A percentile compares a stretch with the other conserved stretches of the same genome.
These are phyloP conservation scores for Dendrocopos noguchii DNA, from an alignment of 2,113 vertebrate genomes.

Conservation along the genomic window DNA sequence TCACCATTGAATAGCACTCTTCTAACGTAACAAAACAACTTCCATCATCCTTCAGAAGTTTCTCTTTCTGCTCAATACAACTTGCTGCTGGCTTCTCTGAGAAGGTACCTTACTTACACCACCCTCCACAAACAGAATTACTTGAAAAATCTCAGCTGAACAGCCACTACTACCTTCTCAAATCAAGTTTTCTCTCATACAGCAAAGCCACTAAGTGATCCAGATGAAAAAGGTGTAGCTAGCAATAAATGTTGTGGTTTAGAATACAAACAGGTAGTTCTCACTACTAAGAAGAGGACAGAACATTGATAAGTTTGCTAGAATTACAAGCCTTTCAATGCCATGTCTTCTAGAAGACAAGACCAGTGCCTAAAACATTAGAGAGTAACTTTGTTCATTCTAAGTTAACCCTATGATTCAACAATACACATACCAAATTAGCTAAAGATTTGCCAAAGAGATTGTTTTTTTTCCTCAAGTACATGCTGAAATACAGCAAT, in stretches of 20 bases:
- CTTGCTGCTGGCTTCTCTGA: not conserved
- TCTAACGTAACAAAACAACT: not conserved
- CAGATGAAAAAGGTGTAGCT: not conserved
- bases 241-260: not conserved
- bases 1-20: not conserved
- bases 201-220: not conserved
- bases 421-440: not conserved
- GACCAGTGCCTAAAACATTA: not conserved
- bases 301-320: not conserved
- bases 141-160: not conserved
- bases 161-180: not conserved
- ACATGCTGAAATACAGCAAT: not conserved
- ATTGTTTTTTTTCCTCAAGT: not conserved
- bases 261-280: not conserved
- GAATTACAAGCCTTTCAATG: not conserved
- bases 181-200: not conserved
- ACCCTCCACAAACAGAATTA: not conserved
- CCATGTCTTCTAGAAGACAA: not conserved
- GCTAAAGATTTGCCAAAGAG: not conserved
- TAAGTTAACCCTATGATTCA: not conserved
- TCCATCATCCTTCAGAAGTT: not conserved
- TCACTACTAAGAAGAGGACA: not conserved
- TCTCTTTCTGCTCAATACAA: not conserved
- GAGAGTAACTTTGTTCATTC: not conserved
- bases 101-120: not conserved